phyloP scores from a whole-genome alignment of 2,888 invertebrate genomes.

The Patella caerulea region DNA sequence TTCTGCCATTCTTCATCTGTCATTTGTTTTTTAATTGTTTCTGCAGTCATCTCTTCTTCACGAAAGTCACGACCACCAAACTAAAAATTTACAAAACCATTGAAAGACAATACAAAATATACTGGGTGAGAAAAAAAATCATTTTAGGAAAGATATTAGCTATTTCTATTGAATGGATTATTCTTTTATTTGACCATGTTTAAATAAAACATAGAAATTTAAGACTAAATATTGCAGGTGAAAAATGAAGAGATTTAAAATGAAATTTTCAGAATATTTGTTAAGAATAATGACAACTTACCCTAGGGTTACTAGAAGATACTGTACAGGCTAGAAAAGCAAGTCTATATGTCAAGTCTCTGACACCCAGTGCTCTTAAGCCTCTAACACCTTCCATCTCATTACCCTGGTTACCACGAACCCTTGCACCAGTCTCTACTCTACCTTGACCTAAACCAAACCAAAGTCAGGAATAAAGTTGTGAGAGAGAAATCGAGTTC shows the following conservation, averaged over 20 bases:
- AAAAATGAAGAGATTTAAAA: no score
- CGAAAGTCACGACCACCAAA: constrained; percentile 89
- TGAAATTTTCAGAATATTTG: no score
- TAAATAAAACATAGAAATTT: no score
- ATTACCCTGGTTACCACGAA: constrained; percentile 75
- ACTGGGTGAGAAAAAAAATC: background rate
- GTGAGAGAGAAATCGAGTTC: no score
- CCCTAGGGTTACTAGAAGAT: constrained; percentile 85
- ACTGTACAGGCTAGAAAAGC: constrained; percentile 96
- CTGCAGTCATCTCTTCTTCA: constrained; percentile 90
- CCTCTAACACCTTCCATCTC: constrained; percentile 90
- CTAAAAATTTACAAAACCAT: constrained; percentile 59
- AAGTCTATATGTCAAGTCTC: constrained; percentile 88
- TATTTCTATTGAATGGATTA: no score
- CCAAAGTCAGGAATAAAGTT: no score
- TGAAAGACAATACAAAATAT: background rate
- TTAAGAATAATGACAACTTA: constrained; percentile 36
- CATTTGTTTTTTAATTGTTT: constrained; percentile 94
- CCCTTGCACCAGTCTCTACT: constrained; percentile 84
- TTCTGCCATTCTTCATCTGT: constrained; percentile 85
- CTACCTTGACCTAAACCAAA: constrained; percentile 74
- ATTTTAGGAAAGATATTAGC: background rate
- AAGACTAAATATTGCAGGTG: no score
- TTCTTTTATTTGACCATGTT: no score
- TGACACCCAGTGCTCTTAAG: constrained; percentile 86